Conservation (phyloP, 2,113 vertebrate genomes). For the Fregata magnificens region DNA sequence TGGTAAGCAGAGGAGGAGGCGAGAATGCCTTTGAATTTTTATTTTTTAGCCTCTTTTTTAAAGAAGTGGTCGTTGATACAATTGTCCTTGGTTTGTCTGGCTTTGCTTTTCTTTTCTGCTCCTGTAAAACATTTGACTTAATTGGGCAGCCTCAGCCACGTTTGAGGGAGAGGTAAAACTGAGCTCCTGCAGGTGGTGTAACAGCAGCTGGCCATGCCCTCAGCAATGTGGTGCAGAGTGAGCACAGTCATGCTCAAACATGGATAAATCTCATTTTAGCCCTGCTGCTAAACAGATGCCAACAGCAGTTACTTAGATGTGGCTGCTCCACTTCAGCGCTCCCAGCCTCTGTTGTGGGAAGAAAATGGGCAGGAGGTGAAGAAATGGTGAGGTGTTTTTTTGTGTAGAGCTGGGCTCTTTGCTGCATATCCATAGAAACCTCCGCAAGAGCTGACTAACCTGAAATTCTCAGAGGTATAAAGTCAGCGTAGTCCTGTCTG, state of each 20-base stretch:
- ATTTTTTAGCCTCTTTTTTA: background rate
- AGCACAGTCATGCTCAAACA: no score
- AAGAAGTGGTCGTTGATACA: background rate
- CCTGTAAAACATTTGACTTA: background rate
- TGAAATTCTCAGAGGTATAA: background rate
- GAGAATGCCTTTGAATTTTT: background rate
- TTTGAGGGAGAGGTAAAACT: background rate
- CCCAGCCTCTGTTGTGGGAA: background rate
- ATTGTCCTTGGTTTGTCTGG: background rate
- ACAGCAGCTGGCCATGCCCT: background rate
- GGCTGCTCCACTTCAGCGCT: background rate
- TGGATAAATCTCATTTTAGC: background rate
- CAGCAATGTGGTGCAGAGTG: no score
- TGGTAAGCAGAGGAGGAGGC: background rate
- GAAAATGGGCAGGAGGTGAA: background rate
- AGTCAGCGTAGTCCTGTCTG: background rate
- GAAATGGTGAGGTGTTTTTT: background rate
- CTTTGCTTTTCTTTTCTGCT: background rate
- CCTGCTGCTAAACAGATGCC: background rate
- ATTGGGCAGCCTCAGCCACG: background rate
- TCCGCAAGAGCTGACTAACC: rapidly evolving
- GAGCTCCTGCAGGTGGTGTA: background rate
- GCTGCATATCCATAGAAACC: background rate
- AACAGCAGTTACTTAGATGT: background rate
- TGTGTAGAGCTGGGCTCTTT: background rate